Base-by-base conservation (phyloP, 1,140 invertebrate species). In the Notospermus geniculatus region DNA sequence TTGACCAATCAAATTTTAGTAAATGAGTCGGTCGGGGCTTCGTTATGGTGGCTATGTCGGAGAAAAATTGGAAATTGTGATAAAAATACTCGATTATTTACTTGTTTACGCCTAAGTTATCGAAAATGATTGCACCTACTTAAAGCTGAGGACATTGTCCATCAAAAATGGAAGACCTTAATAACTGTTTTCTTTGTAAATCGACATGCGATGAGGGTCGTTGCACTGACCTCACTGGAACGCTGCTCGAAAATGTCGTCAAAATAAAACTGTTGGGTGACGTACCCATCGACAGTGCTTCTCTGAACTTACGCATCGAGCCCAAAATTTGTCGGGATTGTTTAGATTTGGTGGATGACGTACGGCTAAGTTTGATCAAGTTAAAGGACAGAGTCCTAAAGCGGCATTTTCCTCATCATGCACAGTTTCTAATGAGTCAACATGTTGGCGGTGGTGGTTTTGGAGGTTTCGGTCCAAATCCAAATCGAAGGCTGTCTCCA, bases 211-310 rank as follows among this genome's bases (percentile, higher is more conserved):
- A 27, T 5, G 46, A 50, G 4, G 9, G 9, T 27, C 4, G 25
- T 7, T 50, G 4, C 25, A 27, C n/a, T 23, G 46, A 50, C 25
- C 19, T 50, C 5, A 50, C 5, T 27, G 46, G 46, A 23, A 9
- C 46, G 4, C n/a, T 50, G 25, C 46, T 50, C n/a, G 46, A 50
- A 50, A 50, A 19, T 50, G 25, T 50, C 46, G n/a, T 50, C 25
- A 50, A 50, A 50, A 27, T 50, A 27, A 50, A 50, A 27, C 9
- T 50, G n/a, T 50, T 50, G 25, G 46, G 19, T 50, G 46, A 50
- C 19, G 9, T 50, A 5, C 46, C 46, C 19, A 19, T 50, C n/a
- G 46, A 50, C n/a, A 19, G 5, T n/a, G n/a, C 19, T 23, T 4
- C 46, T 50, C 46, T 50, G 25, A 9, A 9, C n/a, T 23, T 23